phyloP scores from a whole-genome alignment of 2,888 invertebrate genomes.

The Stenoptilia bipunctidactyla region DNA sequence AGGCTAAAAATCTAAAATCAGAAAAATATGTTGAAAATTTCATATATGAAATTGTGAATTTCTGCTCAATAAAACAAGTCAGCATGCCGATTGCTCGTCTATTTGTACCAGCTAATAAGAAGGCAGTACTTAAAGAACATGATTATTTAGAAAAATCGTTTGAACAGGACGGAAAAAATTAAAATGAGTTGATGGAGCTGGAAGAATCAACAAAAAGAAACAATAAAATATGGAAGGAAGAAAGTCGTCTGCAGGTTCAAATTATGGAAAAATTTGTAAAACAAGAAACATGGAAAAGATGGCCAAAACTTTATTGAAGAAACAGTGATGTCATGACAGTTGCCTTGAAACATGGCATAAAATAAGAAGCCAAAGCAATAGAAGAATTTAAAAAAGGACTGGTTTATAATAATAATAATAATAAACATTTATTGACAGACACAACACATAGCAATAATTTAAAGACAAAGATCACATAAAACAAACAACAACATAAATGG shows the following conservation, averaged over 20 bases:
- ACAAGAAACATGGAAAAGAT: background rate
- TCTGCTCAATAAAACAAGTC: background rate
- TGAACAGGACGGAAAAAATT: background rate
- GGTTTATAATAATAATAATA: too few species aligned
- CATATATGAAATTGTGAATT: background rate
- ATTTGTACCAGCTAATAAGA: background rate
- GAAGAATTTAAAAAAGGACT: constrained; percentile 5
- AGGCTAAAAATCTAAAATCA: background rate
- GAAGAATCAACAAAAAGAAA: background rate
- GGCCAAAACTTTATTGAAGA: constrained; percentile 6
- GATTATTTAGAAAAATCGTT: background rate
- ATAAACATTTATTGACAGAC: too few species aligned
- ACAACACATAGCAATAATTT: too few species aligned
- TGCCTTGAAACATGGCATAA: constrained; percentile 1
- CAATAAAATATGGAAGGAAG: too few species aligned
- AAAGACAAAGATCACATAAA: too few species aligned
- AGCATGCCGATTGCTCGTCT: background rate
- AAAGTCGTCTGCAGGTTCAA: background rate
- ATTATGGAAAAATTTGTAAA: background rate
- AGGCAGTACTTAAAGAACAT: background rate
- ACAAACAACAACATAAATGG: too few species aligned
- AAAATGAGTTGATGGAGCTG: background rate
- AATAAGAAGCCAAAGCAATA: constrained; percentile 12
- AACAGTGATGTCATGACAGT: constrained; percentile 2
- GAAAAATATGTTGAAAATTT: background rate